Conservation (phyloP, 2,797 vertebrate genomes). For the Syngnathus rostellatus region DNA sequence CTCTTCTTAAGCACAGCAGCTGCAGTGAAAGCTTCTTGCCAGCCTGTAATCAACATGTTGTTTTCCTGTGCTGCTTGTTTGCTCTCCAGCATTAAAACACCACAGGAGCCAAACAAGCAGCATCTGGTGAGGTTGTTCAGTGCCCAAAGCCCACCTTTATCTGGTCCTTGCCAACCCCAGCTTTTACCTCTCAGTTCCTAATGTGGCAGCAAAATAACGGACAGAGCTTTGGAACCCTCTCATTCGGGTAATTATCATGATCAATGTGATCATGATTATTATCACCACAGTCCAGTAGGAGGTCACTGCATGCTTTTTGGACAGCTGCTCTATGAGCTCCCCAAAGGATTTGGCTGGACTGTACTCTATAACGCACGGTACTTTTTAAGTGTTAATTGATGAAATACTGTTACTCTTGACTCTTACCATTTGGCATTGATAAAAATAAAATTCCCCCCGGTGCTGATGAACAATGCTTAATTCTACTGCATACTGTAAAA, state of each 20-base stretch:
- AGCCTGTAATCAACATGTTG: constrained; percentile 57
- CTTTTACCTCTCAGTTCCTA: constrained; percentile 24
- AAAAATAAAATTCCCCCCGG: neutral
- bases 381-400: constrained; percentile 16
- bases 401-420: neutral
- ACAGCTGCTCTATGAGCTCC: constrained; percentile 26
- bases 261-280: constrained; percentile 6
- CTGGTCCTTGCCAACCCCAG: constrained; percentile 40
- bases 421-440: neutral
- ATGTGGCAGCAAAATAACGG: constrained; percentile 59
- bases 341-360: constrained; percentile 30
- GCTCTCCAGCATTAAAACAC: constrained; percentile 28
- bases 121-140: constrained; percentile 46
- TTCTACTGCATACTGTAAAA: neutral
- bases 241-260: constrained; percentile 23
- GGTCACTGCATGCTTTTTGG: constrained; percentile 40
- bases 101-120: constrained; percentile 38
- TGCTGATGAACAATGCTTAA: neutral
- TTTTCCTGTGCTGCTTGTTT: constrained; percentile 48
- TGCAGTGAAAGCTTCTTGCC: constrained; percentile 45
- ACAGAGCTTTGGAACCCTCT: constrained; percentile 41
- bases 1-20: constrained; percentile 56
- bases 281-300: constrained; percentile 36
- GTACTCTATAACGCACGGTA: constrained; percentile 15
- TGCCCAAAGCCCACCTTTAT: constrained; percentile 35